Evolutionary conservation across 2,888 invertebrate species (phyloP).

Genomic region (Lithophane ornitopus): DNA sequence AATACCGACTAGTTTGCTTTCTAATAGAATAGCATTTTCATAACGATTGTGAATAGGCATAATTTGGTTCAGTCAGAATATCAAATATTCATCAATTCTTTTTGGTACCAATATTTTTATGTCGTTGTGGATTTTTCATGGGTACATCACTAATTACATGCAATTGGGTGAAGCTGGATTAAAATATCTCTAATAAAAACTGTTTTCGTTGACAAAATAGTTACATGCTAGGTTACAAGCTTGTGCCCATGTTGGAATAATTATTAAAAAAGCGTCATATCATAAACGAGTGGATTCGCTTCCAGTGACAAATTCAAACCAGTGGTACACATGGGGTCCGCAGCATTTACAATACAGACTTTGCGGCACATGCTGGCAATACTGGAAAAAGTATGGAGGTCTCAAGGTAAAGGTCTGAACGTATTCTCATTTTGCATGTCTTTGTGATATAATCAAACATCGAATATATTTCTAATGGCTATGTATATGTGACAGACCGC

Average conservation of each 20-base stretch:
- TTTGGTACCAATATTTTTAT: neutral
- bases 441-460: slow-evolving; percentile 35
- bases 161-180: neutral
- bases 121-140: slow-evolving; percentile 6
- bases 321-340: slow-evolving; percentile 99
- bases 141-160: slow-evolving; percentile 4
- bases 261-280: neutral
- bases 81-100: neutral
- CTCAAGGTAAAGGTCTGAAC: slow-evolving; percentile 92
- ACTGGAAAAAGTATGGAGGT: slow-evolving; percentile 99
- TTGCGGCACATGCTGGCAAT: slow-evolving; percentile 98
- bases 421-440: slow-evolving; percentile 35
- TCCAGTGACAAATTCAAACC: slow-evolving; percentile 93
- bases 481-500: slow-evolving; percentile 78
- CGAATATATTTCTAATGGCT: slow-evolving; percentile 12
- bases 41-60: neutral
- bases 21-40: slow-evolving; percentile 27
- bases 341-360: slow-evolving; percentile 97
- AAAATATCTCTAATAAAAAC: neutral
- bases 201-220: neutral
- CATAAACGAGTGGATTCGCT: slow-evolving; percentile 43
- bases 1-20: slow-evolving; percentile 46
- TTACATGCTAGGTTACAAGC: slow-evolving; percentile 5
- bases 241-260: slow-evolving; percentile 12
- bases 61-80: slow-evolving; percentile 11